These are phyloP conservation scores for Phania funesta DNA, from an alignment of 2,888 invertebrate species.

Conservation along the genomic window DNA sequence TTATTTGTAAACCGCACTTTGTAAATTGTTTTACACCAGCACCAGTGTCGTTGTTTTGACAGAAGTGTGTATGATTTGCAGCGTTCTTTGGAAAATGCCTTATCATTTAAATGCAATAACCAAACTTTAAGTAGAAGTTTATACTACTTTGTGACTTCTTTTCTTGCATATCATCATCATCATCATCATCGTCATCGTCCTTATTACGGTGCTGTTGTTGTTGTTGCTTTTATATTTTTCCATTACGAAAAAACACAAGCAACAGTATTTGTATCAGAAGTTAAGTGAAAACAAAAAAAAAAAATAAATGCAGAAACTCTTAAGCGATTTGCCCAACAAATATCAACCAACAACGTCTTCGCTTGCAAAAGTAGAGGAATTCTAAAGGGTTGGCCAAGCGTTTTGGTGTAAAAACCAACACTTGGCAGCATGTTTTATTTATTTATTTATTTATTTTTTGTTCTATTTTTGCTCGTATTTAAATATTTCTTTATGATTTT, in stretches of 20 bases:
- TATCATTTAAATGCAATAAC: slow-evolving; percentile 67
- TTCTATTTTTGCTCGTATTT: too few species aligned
- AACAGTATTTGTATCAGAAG: slow-evolving; percentile 41
- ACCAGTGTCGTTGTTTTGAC: slow-evolving; percentile 42
- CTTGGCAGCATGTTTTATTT: background rate
- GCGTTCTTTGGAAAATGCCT: slow-evolving; percentile 58
- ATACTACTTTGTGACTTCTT: slow-evolving; percentile 62
- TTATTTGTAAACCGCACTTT: slow-evolving; percentile 49
- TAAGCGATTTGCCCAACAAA: slow-evolving; percentile 20
- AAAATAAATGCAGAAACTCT: slow-evolving; percentile 42
- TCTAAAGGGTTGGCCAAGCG: background rate
- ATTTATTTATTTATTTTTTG: too few species aligned
- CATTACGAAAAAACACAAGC: slow-evolving; percentile 2
- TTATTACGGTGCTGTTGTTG: too few species aligned
- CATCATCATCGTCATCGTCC: slow-evolving; percentile 2
- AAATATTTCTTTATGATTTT: slow-evolving; percentile 14
- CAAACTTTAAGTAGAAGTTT: slow-evolving; percentile 64
- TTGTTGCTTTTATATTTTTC: slow-evolving; percentile 1
- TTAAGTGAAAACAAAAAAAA: slow-evolving; percentile 49
- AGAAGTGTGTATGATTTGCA: slow-evolving; percentile 41
- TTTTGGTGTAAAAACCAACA: background rate
- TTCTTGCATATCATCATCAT: slow-evolving; percentile 64
- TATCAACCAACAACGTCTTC: slow-evolving; percentile 6
- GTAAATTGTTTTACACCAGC: slow-evolving; percentile 66
- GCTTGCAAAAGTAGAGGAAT: background rate